Percentiles rank a stretch among this genome's conserved stretches.
phyloP scores from a whole-genome alignment of 2,797 vertebrate genomes.

The Ibycter americanus region DNA sequence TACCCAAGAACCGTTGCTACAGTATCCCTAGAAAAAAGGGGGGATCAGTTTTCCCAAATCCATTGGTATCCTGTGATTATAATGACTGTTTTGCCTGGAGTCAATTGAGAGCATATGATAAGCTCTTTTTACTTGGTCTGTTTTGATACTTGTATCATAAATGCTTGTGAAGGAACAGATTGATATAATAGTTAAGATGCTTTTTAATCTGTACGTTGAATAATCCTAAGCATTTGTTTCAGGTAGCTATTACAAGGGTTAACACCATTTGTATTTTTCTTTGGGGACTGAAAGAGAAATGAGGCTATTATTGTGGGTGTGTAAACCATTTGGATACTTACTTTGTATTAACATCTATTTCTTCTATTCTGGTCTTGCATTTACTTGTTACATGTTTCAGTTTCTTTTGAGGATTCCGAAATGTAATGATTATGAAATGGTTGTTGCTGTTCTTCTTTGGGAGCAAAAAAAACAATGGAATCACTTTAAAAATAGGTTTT shows the following conservation, averaged over 20 bases:
- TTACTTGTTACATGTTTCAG: background rate
- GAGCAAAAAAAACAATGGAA: background rate
- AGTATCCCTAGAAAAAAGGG: background rate
- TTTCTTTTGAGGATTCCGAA: constrained; percentile 5
- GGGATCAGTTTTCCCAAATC: background rate
- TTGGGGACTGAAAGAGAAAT: background rate
- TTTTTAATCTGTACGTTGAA: background rate
- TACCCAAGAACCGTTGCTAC: background rate
- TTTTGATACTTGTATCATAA: background rate
- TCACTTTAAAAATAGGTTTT: background rate
- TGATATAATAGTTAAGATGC: background rate
- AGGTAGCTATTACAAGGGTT: background rate
- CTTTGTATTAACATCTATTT: background rate
- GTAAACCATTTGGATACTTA: background rate
- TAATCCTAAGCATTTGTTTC: background rate
- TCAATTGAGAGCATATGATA: background rate
- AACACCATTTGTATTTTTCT: background rate
- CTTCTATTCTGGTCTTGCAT: background rate
- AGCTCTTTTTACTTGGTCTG: background rate
- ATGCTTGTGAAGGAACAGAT: background rate
- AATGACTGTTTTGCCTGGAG: background rate
- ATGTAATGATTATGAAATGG: background rate
- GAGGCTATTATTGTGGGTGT: background rate
- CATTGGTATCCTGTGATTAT: background rate
- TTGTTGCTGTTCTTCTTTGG: background rate